These are phyloP conservation scores for Sepioteuthis lessoniana DNA, from an alignment of 2,888 invertebrate species.

Conservation along the genomic window DNA sequence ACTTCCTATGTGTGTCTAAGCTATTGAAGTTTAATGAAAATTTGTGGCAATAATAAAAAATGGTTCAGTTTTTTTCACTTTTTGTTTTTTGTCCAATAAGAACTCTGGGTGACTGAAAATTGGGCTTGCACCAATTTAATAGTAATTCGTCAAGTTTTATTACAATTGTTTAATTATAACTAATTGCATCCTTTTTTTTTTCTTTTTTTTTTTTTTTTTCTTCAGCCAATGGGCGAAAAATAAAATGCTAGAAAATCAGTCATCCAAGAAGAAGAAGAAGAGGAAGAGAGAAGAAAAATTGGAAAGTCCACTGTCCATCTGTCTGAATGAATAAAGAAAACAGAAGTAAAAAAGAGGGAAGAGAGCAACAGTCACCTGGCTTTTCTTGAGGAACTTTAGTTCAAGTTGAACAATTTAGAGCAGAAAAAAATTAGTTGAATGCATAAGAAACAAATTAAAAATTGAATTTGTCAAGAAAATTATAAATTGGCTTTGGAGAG, in stretches of 20 bases:
- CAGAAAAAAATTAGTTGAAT: not conserved
- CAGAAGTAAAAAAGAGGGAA: not conserved
- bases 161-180: not conserved
- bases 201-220: not conserved
- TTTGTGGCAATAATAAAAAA: too few species aligned
- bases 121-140: too few species aligned
- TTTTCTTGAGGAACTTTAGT: not conserved
- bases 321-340: not conserved
- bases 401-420: not conserved
- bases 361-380: not conserved
- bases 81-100: too few species aligned
- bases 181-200: not conserved
- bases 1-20: too few species aligned
- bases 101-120: too few species aligned
- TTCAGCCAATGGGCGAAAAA: constrained; percentile 1
- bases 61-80: too few species aligned
- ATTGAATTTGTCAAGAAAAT: not conserved
- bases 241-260: too few species aligned
- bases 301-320: not conserved
- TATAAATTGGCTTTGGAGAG: not conserved
- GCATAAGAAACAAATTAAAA: not conserved
- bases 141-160: too few species aligned
- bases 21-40: too few species aligned
- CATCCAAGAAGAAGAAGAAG: too few species aligned
- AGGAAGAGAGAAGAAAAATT: not conserved